These are phyloP conservation scores for Eciton burchellii DNA, from an alignment of 1,140 invertebrate species.

Conservation along the genomic window DNA sequence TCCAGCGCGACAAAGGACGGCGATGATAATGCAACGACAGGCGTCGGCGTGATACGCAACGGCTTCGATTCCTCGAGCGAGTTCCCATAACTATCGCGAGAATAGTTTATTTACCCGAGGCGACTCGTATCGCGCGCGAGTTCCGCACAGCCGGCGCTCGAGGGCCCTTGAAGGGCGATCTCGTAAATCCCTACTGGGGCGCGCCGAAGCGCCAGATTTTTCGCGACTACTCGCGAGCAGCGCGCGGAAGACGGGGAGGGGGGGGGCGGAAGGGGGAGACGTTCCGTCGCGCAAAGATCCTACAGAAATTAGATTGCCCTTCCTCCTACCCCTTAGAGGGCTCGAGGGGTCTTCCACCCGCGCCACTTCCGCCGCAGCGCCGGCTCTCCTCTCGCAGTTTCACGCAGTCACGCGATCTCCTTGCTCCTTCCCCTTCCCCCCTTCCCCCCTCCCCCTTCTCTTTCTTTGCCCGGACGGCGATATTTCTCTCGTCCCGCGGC, in stretches of 20 bases:
- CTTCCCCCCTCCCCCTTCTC: neutral
- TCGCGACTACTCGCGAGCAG: conserved; percentile 9
- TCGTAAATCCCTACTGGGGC: conserved; percentile 71
- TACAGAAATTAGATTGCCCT: conserved; percentile 45
- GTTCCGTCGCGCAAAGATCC: conserved; percentile 12
- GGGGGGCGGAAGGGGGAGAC: neutral
- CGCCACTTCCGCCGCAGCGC: conserved; percentile 26
- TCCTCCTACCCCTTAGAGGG: neutral
- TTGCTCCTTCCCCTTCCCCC: neutral
- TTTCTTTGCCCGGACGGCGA: neutral
- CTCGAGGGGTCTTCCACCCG: conserved; percentile 32
- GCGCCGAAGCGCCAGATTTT: conserved; percentile 9
- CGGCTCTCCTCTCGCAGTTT: conserved; percentile 26
- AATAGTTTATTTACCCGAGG: conserved; percentile 43
- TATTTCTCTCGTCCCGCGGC: conserved; percentile 61
- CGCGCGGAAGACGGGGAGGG: conserved; percentile 1
- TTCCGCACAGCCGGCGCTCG: conserved; percentile 24
- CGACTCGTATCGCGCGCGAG: conserved; percentile 18
- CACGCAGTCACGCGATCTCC: conserved; percentile 30
- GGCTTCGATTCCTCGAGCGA: conserved; percentile 62
- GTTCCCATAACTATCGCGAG: conserved; percentile 57
- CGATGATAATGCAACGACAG: conserved; percentile 70
- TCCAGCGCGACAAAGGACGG: conserved; percentile 64
- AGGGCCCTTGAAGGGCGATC: conserved; percentile 71
- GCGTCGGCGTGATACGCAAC: conserved; percentile 62